Percentiles rank a stretch among this genome's conserved stretches.
phyloP scores from a whole-genome alignment of 23 tunicate species.

The Ciona savignyi region DNA sequence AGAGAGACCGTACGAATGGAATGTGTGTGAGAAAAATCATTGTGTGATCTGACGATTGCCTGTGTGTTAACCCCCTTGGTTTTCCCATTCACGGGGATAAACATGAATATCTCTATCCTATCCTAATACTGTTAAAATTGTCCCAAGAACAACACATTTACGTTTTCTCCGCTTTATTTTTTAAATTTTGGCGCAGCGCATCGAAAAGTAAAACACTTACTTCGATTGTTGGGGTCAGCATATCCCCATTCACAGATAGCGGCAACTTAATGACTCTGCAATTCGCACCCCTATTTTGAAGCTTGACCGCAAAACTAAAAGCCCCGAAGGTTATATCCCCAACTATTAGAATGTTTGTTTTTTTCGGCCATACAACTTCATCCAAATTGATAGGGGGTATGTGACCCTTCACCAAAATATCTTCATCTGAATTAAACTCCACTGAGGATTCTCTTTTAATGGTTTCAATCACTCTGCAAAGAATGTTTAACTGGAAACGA shows the following conservation, averaged over 20 bases:
- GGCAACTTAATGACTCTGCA: not conserved
- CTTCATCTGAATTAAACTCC: not conserved
- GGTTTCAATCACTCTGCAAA: constrained; percentile 11
- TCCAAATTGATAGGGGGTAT: not conserved
- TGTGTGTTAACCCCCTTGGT: no score
- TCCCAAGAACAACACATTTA: no score
- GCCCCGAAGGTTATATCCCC: constrained; percentile 3
- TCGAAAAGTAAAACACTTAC: not conserved
- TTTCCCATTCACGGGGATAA: no score
- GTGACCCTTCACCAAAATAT: not conserved
- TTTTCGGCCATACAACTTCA: not conserved
- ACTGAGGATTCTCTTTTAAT: constrained; percentile 16
- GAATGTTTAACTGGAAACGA: no score
- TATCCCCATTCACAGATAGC: not conserved
- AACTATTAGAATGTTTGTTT: not conserved
- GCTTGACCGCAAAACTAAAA: constrained; percentile 9
- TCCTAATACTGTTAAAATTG: no score
- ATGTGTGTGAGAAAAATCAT: no score
- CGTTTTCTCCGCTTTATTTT: not conserved
- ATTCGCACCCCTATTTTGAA: not conserved
- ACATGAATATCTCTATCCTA: no score
- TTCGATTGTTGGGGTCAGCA: not conserved
- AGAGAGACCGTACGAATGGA: no score
- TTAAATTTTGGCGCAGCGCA: not conserved
- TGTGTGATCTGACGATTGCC: no score